phyloP scores from a whole-genome alignment of 2,113 vertebrate genomes.

The Cebus imitator region DNA sequence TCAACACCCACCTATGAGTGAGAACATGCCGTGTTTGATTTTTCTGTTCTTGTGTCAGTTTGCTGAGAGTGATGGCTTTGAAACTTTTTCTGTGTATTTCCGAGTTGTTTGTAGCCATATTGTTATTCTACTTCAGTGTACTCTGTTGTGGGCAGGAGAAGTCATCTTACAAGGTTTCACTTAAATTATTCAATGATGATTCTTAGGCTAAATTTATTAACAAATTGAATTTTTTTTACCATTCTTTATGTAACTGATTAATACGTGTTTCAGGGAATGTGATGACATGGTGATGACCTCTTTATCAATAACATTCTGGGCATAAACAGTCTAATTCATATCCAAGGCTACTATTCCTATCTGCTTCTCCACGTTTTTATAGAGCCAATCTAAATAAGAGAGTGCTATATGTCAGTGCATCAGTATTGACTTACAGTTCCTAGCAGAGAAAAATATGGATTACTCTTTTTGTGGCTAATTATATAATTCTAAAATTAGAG shows the following conservation, averaged over 20 bases:
- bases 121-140: neutral
- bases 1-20: too few relatives aligned
- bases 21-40: too few relatives aligned
- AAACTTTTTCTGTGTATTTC: neutral
- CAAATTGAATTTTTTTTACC: neutral
- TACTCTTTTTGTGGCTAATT: neutral
- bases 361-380: neutral
- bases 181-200: slow-evolving; percentile 48
- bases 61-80: too few relatives aligned
- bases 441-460: neutral
- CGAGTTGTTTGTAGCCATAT: neutral
- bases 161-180: slow-evolving; percentile 18
- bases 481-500: neutral
- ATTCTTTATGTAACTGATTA: neutral
- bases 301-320: neutral
- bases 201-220: slow-evolving; percentile 25
- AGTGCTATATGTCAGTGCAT: neutral
- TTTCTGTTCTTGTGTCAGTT: too few relatives aligned
- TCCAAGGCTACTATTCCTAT: neutral
- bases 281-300: neutral
- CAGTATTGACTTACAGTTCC: neutral
- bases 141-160: neutral
- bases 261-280: neutral
- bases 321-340: neutral
- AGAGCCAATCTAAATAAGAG: neutral